These are phyloP conservation scores for Parascotia fuliginaria DNA, from an alignment of 2,888 invertebrate genomes.

Conservation along the genomic window DNA sequence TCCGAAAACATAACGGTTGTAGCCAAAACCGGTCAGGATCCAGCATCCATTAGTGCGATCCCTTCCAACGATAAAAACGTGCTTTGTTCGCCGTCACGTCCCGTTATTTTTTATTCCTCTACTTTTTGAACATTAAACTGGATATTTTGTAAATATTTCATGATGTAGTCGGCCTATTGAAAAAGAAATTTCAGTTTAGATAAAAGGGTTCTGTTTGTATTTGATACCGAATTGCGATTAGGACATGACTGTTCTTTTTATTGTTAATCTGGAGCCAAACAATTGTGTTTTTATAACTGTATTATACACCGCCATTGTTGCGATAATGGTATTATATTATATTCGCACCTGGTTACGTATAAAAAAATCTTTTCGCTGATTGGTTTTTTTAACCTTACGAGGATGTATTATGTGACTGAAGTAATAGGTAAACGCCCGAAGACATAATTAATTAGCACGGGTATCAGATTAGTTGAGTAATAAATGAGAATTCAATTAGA, in stretches of 20 bases:
- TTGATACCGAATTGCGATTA: constrained; percentile 63
- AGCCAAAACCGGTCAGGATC: too few relatives aligned
- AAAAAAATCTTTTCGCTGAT: not conserved
- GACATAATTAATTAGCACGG: too few relatives aligned
- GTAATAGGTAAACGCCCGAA: too few relatives aligned
- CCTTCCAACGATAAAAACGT: constrained; percentile 75
- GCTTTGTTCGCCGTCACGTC: constrained; percentile 79
- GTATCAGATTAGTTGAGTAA: too few relatives aligned
- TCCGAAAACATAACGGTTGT: too few relatives aligned
- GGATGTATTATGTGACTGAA: too few relatives aligned
- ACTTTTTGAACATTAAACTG: constrained; percentile 67
- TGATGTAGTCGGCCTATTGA: constrained; percentile 68
- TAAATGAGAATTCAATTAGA: too few relatives aligned
- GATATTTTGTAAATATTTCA: constrained; percentile 73
- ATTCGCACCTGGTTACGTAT: constrained; percentile 4
- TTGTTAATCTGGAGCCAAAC: constrained; percentile 54
- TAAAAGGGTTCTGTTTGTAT: constrained; percentile 69
- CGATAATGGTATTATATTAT: constrained; percentile 29
- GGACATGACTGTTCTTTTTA: constrained; percentile 61
- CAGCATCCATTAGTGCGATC: constrained; percentile 72
- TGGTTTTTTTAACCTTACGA: too few relatives aligned
- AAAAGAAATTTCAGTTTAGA: constrained; percentile 66
- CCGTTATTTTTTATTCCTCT: constrained; percentile 73
- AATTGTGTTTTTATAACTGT: constrained; percentile 53
- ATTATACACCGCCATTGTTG: constrained; percentile 45